These are phyloP conservation scores for Tympanoctomys barrerae DNA, from an alignment of 2,797 vertebrate genomes.

Conservation along the genomic window DNA sequence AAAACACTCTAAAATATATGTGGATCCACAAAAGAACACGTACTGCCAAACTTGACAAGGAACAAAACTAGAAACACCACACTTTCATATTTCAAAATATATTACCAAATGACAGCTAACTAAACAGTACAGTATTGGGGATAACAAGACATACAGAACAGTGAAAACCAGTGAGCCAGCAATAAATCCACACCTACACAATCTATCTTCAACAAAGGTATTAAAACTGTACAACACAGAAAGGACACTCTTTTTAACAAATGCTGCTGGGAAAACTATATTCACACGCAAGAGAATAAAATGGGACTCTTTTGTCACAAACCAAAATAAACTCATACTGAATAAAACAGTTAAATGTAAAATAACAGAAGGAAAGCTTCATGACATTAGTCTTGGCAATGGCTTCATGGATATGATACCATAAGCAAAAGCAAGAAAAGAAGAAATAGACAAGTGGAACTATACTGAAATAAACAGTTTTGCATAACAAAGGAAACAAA, in stretches of 20 bases:
- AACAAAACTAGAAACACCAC: not conserved
- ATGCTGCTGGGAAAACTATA: not conserved
- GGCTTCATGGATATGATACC: not conserved
- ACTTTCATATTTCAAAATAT: constrained; percentile 10
- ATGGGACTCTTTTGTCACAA: not conserved
- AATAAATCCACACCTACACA: not conserved
- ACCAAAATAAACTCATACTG: not conserved
- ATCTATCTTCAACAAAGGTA: not conserved
- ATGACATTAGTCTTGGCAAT: not conserved
- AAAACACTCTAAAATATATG: constrained; percentile 34
- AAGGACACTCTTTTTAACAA: not conserved
- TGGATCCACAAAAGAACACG: not conserved
- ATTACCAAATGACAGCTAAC: not conserved
- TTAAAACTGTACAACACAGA: not conserved
- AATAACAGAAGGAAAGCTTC: not conserved
- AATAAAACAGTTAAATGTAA: not conserved
- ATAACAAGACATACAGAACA: not conserved
- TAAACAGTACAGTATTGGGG: not conserved
- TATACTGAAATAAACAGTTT: not conserved
- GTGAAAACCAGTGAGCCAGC: not conserved
- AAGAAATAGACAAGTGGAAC: not conserved
- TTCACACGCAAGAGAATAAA: not conserved
- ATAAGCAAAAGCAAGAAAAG: not conserved
- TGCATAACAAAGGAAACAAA: not conserved
- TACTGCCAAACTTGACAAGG: not conserved